Percentiles rank a stretch among this genome's conserved stretches.
phyloP scores from a whole-genome alignment of 92 coral and sea anemone species.

The Virgularia gustaviana region DNA sequence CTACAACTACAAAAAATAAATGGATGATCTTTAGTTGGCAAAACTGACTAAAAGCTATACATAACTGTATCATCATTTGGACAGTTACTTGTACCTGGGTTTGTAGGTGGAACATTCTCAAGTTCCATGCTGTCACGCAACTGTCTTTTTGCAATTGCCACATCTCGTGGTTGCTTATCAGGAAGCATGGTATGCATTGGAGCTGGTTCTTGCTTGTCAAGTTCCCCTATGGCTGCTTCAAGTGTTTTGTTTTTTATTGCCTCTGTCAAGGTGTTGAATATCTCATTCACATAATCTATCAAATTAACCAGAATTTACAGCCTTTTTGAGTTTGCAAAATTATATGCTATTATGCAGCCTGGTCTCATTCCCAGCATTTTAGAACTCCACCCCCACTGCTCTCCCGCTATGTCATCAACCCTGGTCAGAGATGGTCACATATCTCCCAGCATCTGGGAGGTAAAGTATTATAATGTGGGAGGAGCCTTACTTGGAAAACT shows the following conservation, averaged over 20 bases:
- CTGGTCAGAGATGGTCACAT: too few species aligned
- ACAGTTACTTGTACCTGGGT: too few species aligned
- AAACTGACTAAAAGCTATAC: too few species aligned
- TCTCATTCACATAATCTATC: conserved; percentile 59
- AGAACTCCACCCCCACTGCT: too few species aligned
- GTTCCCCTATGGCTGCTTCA: conserved; percentile 42
- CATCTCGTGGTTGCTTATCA: conserved; percentile 48
- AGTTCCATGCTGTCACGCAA: conserved; percentile 43
- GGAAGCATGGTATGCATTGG: conserved; percentile 50
- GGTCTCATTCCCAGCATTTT: background rate
- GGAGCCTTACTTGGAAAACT: too few species aligned
- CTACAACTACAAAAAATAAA: too few species aligned
- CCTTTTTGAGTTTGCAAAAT: background rate
- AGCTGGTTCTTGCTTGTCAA: conserved; percentile 2
- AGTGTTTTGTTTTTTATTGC: conserved; percentile 45
- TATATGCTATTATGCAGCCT: background rate
- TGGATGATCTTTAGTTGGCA: too few species aligned
- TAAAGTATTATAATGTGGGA: too few species aligned
- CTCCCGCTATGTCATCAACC: too few species aligned
- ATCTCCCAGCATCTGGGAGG: too few species aligned
- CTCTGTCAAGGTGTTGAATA: conserved; percentile 43
- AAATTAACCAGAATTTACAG: background rate
- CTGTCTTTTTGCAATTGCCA: conserved; percentile 39
- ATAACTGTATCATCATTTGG: too few species aligned
- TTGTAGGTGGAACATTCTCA: conserved; percentile 55